Evolutionary conservation across 1,140 invertebrate species (phyloP), one percentile per base, ranked within the genome.

Genomic region (Bombus cullumanus): DNA sequence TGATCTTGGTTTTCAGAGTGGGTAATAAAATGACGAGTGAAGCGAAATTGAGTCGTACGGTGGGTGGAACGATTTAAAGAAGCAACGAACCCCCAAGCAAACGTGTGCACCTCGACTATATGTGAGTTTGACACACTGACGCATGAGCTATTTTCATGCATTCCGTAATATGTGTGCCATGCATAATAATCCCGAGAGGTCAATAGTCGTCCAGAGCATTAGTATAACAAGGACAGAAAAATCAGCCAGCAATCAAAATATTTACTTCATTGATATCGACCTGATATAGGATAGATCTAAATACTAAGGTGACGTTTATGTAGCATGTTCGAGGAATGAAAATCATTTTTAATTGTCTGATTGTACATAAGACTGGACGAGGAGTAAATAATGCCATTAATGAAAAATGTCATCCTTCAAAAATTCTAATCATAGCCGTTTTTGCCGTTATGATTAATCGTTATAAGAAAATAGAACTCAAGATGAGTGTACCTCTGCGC

Each of bases 61-160:
- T 39, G 59, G 81, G 43, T 71, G 47, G 37, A 87, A 66, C 75
- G 75, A 87, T 87, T 74, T 68, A 53, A 87, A 73, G 82, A 84
- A 87, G 82, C 86, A 85, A 87, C 82, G 74, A 87, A 84, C 82
- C 82, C 82, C 62, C 31, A 18, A 73, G 59, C n/a, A 39, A 66
- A 76, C 31, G 57, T n/a, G 8, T 57, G 43, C 76, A 59, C 37
- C 59, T 28, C 31, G 1, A 2, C 25, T 75, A 34, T 74, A 69
- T 57, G 68, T 78, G 72, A 5, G 66, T 34, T 47, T 75, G 82
- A 91, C 89, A 86, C 71, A 77, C 74, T 89, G 90, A 89, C 89
- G 91, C 86, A 90, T 73, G 41, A 81, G 89, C 87, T 92, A 92
- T 92, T 92, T 92, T 87, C 90, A 92, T 83, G 39, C 87, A 87